phyloP scores from a whole-genome alignment of 2,888 invertebrate genomes.

The Mimumesa dahlbomi region DNA sequence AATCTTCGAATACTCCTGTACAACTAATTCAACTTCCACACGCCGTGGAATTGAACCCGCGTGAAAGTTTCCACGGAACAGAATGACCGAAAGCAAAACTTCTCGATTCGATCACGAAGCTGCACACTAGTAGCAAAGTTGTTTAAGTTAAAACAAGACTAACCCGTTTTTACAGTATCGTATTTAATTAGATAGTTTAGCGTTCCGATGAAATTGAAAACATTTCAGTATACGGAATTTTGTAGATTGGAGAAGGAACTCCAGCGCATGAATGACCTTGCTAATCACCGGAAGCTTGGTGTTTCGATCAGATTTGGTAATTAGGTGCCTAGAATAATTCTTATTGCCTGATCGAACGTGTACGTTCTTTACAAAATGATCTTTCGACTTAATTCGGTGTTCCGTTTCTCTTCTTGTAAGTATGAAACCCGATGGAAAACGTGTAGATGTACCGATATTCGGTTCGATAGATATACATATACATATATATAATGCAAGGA shows the following conservation, averaged over 20 bases:
- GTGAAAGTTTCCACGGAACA: too few species aligned
- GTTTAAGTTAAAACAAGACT: too few species aligned
- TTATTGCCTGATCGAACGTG: background rate
- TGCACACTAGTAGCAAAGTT: too few species aligned
- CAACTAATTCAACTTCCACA: too few species aligned
- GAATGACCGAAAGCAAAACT: too few species aligned
- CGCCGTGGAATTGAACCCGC: too few species aligned
- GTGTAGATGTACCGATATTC: background rate
- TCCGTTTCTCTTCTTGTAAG: constrained; percentile 23
- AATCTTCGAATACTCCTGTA: too few species aligned
- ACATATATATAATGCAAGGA: constrained; percentile 47
- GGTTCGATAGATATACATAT: too few species aligned
- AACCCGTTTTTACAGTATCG: too few species aligned
- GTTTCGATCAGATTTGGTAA: constrained; percentile 59
- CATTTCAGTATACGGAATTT: constrained; percentile 58
- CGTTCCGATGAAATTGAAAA: constrained; percentile 1
- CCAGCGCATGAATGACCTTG: constrained; percentile 68
- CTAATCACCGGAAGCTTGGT: constrained; percentile 58
- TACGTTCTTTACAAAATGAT: constrained; percentile 8
- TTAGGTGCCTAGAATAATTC: constrained; percentile 45
- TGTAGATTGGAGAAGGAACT: constrained; percentile 76
- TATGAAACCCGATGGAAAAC: background rate
- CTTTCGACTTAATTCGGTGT: constrained; percentile 20
- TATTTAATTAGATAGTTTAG: too few species aligned
- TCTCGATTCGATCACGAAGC: too few species aligned